phyloP scores from a whole-genome alignment of 2,888 invertebrate species.

The Drosophila atripex region DNA sequence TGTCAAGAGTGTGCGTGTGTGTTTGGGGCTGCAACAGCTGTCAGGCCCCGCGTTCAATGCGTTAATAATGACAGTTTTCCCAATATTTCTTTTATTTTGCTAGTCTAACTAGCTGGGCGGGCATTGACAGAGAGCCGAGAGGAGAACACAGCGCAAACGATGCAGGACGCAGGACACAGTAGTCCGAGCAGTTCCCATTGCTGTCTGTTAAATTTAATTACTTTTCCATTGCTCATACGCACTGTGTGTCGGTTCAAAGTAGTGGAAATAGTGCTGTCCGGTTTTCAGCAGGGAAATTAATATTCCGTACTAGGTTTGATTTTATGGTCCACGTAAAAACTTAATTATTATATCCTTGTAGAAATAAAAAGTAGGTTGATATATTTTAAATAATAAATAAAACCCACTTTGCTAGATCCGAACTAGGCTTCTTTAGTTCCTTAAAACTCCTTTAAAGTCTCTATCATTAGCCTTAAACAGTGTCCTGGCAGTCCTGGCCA shows the following conservation, averaged over 20 bases:
- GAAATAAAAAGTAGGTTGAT: too few relatives aligned
- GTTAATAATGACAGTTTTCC: constrained; percentile 78
- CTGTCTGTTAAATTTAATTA: constrained; percentile 81
- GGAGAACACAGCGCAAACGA: neutral
- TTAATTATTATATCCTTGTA: neutral
- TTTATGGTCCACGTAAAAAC: neutral
- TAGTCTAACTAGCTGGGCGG: constrained; percentile 35
- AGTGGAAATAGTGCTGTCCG: constrained; percentile 16
- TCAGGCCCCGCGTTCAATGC: constrained; percentile 73
- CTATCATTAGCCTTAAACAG: too few relatives aligned
- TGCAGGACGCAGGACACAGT: constrained; percentile 9
- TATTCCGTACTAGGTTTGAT: too few relatives aligned
- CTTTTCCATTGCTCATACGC: constrained; percentile 82
- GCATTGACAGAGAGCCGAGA: constrained; percentile 38
- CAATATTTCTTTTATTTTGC: constrained; percentile 46
- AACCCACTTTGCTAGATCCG: too few relatives aligned
- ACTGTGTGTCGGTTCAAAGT: constrained; percentile 45
- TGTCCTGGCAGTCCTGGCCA: neutral
- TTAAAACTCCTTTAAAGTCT: too few relatives aligned
- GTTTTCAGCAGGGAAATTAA: neutral
- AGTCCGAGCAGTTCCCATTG: constrained; percentile 12
- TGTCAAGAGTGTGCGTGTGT: constrained; percentile 19
- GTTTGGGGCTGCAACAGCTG: constrained; percentile 61
- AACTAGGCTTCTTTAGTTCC: too few relatives aligned
- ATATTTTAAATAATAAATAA: too few relatives aligned